Evolutionary conservation across 1,140 invertebrate species (phyloP), one percentile per base, ranked within the genome.

Genomic region (Drosophila yakuba): DNA sequence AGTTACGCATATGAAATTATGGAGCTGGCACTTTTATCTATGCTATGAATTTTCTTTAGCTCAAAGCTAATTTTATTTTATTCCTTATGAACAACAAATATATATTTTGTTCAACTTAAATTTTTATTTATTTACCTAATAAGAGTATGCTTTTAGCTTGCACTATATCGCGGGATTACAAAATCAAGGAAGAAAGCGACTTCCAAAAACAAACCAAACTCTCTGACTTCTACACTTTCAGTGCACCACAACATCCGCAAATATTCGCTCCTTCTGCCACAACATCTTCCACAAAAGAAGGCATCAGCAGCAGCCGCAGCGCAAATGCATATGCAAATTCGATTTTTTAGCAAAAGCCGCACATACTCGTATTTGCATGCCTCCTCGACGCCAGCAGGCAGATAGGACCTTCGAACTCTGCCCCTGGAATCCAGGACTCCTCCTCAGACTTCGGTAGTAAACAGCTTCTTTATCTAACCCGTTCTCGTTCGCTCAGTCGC

Each of bases 241-340:
- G 38, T 35, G 50, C 36, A 38, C 32, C 51, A 50, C 50, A 50
- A 62, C 39, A 74, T 74, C 44, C 72, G 61, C 47, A 38, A 54
- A 64, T 52, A 56, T 59, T 50, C 41, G 7, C 17, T 44, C 43
- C 15, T 36, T 32, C 41, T 43, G 47, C 60, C 74, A 36, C 23
- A 39, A 41, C 45, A 57, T 71, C 51, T 57, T 71, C 36, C 44
- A 52, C 61, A 54, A 74, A 56, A 63, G 72, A 66, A 67, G 45
- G 58, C 61, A 62, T 56, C 55, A 60, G 43, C 39, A 61, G 41
- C 48, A 64, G 25, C 64, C 56, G 56, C 62, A 78, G 23, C 55
- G 56, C 59, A 76, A 80, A 69, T 80, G 81, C 81, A 84, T 83
- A 86, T 86, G 83, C 83, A 86, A 86, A 88, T 83, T 86, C 74